Base-by-base conservation (phyloP, 1,140 invertebrate species). In the Aphidius ervi region DNA sequence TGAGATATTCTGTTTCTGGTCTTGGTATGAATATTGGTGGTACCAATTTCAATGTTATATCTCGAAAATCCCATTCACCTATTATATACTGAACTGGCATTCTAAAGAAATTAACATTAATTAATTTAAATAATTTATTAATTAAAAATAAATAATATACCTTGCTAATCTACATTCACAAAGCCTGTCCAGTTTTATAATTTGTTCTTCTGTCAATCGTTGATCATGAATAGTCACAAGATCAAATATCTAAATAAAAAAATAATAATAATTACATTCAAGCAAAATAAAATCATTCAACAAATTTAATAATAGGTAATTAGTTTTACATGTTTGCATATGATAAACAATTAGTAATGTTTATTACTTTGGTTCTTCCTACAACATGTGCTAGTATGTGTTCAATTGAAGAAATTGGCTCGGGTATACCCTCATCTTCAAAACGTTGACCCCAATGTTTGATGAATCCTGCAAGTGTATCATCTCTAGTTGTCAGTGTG, bases 21-120 rank as follows among this genome's bases (percentile, higher is more conserved):
- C 88, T 76, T 3, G 88, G 88, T 68, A 91, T 90, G 58, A 91
- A 88, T 46, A 90, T 82, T 5, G 88, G 88, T 10, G 86, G 85
- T 8, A 78, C 74, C 62, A 89, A 79, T 70, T 85, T 85, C 5
- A 91, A 70, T 1, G 79, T 85, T 10, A 90, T 74, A 63, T 87
- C 82, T 68, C 84, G 76, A 65, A 91, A 91, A 69, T 89, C 85
- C 88, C 89, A 90, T 73, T 89, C 84, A 41, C 85, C 84, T 56
- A 90, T 81, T 62, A 91, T 85, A 64, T 90, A 90, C 68, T 90
- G 88, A 37, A 90, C 75, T 43, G 89, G 89, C 82, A 87, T 86
- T 63, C 86, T 86, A 43, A 65, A 75, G 76, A 56, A 59, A 62
- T 45, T 45, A 16, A 42, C 16, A 4, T 49, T 46, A 46, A 9